Percentiles rank a stretch among this genome's conserved stretches.
These are phyloP conservation scores for Meloidogyne floridensis DNA, from an alignment of 1,140 invertebrate species.

Conservation along the genomic window DNA sequence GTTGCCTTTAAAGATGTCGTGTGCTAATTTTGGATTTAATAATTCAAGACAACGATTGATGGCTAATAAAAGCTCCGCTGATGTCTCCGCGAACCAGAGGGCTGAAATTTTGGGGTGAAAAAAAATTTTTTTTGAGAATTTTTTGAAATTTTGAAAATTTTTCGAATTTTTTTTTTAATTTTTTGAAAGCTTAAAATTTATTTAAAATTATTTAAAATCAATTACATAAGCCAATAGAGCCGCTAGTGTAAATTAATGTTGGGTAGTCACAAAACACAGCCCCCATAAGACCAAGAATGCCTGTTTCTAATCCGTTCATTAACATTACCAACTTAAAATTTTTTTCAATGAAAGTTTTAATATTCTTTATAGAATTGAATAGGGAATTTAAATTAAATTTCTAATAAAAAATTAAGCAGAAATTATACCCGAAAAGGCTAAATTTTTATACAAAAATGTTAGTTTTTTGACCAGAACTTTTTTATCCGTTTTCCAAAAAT, in stretches of 20 bases:
- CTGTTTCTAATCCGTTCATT: slow-evolving; percentile 28
- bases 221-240: slow-evolving; percentile 25
- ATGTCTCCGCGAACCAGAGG: slow-evolving; percentile 23
- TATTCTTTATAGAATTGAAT: too few relatives aligned
- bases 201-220: too few relatives aligned
- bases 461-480: too few relatives aligned
- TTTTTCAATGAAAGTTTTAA: not conserved
- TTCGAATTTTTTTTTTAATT: not conserved
- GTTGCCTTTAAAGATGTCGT: slow-evolving; percentile 5
- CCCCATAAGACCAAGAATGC: slow-evolving; percentile 25
- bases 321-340: slow-evolving; percentile 24
- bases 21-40: slow-evolving; percentile 15
- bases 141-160: too few relatives aligned
- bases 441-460: too few relatives aligned
- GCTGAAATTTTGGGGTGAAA: slow-evolving; percentile 6
- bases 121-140: not conserved
- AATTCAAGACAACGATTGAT: slow-evolving; percentile 29
- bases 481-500: too few relatives aligned
- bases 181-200: too few relatives aligned
- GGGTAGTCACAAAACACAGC: too few relatives aligned
- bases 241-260: slow-evolving; percentile 26
- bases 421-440: not conserved
- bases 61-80: slow-evolving; percentile 26
- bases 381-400: too few relatives aligned
- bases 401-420: not conserved